Percentiles rank a stretch among this genome's conserved stretches.
Evolutionary conservation across 2,888 invertebrate genomes (phyloP).

Genomic region (Neoaliturus tenellus): DNA sequence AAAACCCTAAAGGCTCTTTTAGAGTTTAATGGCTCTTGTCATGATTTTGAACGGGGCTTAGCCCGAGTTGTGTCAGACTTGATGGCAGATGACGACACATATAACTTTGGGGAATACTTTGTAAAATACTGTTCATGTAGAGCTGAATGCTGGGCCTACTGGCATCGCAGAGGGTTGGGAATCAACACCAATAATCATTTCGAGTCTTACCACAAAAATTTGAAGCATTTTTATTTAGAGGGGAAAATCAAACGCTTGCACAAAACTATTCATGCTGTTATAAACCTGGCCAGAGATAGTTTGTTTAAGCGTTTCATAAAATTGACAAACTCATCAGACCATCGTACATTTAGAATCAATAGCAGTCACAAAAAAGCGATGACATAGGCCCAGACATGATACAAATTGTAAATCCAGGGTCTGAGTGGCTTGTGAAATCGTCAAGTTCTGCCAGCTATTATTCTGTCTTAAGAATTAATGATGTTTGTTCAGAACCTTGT

Average conservation of each 20-base stretch:
- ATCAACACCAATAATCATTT: constrained; percentile 65
- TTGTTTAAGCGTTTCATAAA: constrained; percentile 28
- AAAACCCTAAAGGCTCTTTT: constrained; percentile 59
- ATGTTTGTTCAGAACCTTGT: background rate
- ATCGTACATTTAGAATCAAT: background rate
- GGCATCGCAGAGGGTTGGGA: constrained; percentile 59
- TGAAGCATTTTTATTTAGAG: constrained; percentile 62
- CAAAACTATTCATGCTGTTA: constrained; percentile 59
- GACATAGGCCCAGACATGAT: background rate
- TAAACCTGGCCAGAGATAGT: constrained; percentile 40
- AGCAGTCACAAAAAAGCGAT: background rate
- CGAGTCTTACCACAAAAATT: constrained; percentile 63
- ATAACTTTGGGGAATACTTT: constrained; percentile 61
- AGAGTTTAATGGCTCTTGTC: constrained; percentile 28
- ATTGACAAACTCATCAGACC: background rate
- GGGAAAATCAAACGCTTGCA: constrained; percentile 62
- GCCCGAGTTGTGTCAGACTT: constrained; percentile 30
- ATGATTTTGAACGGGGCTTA: background rate
- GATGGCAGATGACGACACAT: constrained; percentile 58
- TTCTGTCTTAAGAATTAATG: background rate
- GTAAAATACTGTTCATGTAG: constrained; percentile 4
- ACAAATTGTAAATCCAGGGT: background rate
- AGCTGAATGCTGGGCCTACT: constrained; percentile 59
- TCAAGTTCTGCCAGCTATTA: background rate
- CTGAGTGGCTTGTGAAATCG: background rate